Evolutionary conservation across 1,140 invertebrate species (phyloP), one percentile per base, ranked within the genome.

Genomic region (Eulimnadia texana): DNA sequence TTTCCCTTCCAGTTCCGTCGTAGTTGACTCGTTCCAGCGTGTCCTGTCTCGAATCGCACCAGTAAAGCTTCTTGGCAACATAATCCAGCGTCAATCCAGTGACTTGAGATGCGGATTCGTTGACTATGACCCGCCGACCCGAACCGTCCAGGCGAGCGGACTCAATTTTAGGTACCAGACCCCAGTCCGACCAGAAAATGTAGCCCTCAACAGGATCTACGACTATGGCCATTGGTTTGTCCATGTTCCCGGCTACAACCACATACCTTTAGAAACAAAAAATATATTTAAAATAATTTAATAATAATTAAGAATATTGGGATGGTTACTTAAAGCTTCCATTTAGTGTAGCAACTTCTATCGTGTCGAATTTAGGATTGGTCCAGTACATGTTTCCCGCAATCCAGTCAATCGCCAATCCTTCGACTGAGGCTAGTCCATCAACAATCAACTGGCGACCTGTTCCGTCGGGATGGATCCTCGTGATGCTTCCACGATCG

Each of bases 391-490:
- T 71, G 65, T 80, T 79, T 81, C 80, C 82, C 50, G 81, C 77
- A 6, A 84, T 70, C 78, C 81, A 83, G 71, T 85, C 84, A n/a
- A 79, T 73, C 25, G 79, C 77, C 28, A 80, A 72, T 52, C 75
- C 78, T 51, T 82, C 79, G 52, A 81, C 75, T 13, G 74, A 71
- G 62, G 81, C 78, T 10, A 78, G 67, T 11, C 76, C 77, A 55
- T 76, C 72, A 11, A 83, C 69, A 73, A 84, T 72, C 23, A 78
- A 74, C 66, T 82, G 68, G 23, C 84, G 72, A 6, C 76, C 74
- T 0, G 84, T 87, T 20, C 90, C 87, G 73, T 91, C 87, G 56
- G 88, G 77, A 64, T 80, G 79, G 65, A 89, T 84, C 51, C 85
- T 76, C 28, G 82, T 85, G 16, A 91, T 83, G 19, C 76, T 79